A percentile compares a stretch with the other conserved stretches of the same genome.
These are phyloP conservation scores for Petrocephalus zakoni DNA, from an alignment of 2,113 vertebrate genomes.

Conservation along the genomic window DNA sequence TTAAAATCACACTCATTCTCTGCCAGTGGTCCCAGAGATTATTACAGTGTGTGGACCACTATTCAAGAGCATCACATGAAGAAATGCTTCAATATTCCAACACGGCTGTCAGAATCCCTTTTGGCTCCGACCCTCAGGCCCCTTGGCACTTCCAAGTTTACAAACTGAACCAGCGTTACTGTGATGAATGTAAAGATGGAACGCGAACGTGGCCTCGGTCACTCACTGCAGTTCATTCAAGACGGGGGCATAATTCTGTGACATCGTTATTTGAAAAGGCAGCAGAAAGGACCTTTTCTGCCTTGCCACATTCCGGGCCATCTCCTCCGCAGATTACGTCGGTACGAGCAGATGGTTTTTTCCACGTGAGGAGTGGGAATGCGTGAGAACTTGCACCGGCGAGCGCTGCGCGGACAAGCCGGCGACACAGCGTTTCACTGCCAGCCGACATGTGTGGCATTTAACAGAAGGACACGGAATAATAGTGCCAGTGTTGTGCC, in stretches of 20 bases:
- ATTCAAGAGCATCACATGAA: background rate
- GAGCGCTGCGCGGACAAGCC: conserved; percentile 21
- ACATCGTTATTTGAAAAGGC: conserved; percentile 39
- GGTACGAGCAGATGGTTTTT: conserved; percentile 47
- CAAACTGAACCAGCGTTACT: conserved; percentile 35
- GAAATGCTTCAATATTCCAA: background rate
- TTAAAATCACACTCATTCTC: background rate
- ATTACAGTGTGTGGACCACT: background rate
- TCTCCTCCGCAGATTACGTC: conserved; percentile 50
- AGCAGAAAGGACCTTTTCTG: conserved; percentile 57
- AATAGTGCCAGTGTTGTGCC: conserved; percentile 34
- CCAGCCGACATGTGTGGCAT: conserved; percentile 35
- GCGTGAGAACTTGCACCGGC: conserved; percentile 33
- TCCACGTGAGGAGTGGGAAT: conserved; percentile 52
- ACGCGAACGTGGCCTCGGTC: conserved; percentile 41
- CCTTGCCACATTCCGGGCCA: conserved; percentile 47
- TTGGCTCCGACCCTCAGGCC: background rate
- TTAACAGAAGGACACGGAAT: conserved; percentile 30
- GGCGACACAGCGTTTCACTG: conserved; percentile 27
- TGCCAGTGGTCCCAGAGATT: background rate
- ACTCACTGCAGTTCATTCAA: conserved; percentile 45
- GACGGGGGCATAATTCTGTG: conserved; percentile 42
- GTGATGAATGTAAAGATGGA: conserved; percentile 24
- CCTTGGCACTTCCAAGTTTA: conserved; percentile 40
- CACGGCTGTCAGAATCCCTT: background rate